These are phyloP conservation scores for Didymodactylos carnosus DNA, from an alignment of 2,888 invertebrate genomes.

Conservation along the genomic window DNA sequence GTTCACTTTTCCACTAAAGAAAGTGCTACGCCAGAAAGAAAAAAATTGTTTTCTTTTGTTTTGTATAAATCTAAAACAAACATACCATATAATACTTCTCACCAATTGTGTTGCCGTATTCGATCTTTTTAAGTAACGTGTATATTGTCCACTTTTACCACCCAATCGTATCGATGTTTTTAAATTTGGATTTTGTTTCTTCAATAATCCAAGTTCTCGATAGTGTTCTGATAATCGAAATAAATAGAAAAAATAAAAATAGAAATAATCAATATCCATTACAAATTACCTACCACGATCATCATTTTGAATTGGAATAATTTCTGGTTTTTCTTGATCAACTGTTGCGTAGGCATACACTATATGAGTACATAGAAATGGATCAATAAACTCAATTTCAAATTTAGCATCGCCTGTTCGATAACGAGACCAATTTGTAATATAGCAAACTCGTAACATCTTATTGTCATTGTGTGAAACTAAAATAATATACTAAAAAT, in stretches of 20 bases:
- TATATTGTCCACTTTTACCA: neutral
- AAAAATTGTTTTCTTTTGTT: neutral
- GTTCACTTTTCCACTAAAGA: no score
- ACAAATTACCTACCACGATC: neutral
- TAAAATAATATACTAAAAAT: no score
- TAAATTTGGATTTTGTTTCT: neutral
- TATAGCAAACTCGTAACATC: slow-evolving; percentile 4
- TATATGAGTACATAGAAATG: slow-evolving; percentile 7
- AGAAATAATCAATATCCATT: neutral
- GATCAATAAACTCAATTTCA: slow-evolving; percentile 10
- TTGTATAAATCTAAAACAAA: neutral
- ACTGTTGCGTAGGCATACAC: slow-evolving; percentile 11
- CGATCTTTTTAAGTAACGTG: neutral
- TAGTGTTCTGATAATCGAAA: neutral
- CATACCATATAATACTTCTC: neutral
- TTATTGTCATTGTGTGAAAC: neutral
- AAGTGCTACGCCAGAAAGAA: no score
- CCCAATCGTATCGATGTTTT: neutral
- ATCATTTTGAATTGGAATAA: neutral
- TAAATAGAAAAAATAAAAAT: neutral
- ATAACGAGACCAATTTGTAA: slow-evolving; percentile 14
- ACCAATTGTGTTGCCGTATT: neutral
- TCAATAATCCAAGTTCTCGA: neutral
- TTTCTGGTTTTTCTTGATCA: neutral
- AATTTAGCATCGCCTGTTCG: slow-evolving; percentile 8